Base-by-base conservation (phyloP, 2,888 invertebrate species). In the Zele albiditarsus region DNA sequence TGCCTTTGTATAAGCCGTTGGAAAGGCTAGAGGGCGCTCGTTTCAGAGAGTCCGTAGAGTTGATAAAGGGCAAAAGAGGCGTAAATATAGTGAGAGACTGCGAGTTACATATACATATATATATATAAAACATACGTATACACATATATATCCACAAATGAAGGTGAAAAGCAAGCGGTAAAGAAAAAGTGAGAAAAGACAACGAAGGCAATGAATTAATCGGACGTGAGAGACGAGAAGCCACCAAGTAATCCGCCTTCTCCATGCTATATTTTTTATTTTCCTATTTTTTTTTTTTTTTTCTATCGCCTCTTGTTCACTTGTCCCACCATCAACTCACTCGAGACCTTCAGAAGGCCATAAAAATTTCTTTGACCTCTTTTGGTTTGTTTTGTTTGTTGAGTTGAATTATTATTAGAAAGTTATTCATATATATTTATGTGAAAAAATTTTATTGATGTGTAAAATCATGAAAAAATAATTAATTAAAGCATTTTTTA, bases 121-220 rank as follows among this genome's bases (percentile, higher is more conserved):
- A 46, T 8, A 33, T 33, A 33, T n/a, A 46, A 46, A 14, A 46
- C n/a, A n/a, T 6, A n/a, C n/a, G n/a, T 46, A 46, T 46, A 46
- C n/a, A 46, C 12, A 42, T 4, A 63, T 69, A 20, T 38, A 60
- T 12, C 60, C 42, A 62, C 14, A 65, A 23, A 46, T 62, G 14
- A 66, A 14, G 57, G 74, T 57, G 38, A 71, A 71, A 66, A 57
- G 65, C 27, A 57, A 69, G 57, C 58, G 42, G 33, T 60, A 12
- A 53, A 66, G 46, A n/a, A 46, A 62, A 70, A 69, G 60, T 62
- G 65, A 69, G 46, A 33, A 73, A 73, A 75, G 80, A 75, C 77
- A 77, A 78, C 76, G 73, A 76, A 74, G 78, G 81, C 78, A 78
- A 78, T 80, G 80, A 80, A 81, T 82, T 83, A 81, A 75, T 73